These are phyloP conservation scores for Stichodactyla helianthus DNA, from an alignment of 64 coral and sea anemone genomes.

Conservation along the genomic window DNA sequence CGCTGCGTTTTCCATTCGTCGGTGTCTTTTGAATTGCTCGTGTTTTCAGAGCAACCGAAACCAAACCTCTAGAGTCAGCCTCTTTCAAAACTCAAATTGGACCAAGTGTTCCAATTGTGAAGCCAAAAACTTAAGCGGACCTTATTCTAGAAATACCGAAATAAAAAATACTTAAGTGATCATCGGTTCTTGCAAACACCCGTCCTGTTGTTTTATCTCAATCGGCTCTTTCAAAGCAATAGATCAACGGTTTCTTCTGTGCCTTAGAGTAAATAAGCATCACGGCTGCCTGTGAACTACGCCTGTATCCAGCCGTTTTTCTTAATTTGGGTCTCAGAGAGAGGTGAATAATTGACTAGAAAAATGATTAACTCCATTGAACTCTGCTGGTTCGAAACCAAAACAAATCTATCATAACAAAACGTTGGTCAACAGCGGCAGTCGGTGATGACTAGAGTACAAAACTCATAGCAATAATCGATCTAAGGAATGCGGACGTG, in stretches of 20 bases:
- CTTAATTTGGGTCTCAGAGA: constrained; percentile 8
- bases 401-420: neutral
- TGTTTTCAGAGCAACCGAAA: neutral
- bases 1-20: neutral
- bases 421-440: neutral
- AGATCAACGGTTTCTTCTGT: neutral
- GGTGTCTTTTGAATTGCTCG: neutral
- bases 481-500: neutral
- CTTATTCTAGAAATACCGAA: neutral
- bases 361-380: neutral
- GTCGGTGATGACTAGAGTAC: constrained; percentile 1
- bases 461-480: constrained; percentile 2
- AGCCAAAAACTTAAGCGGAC: neutral
- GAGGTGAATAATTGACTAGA: constrained; percentile 8
- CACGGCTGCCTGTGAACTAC: neutral
- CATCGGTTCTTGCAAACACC: neutral
- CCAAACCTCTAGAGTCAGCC: neutral
- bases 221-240: constrained; percentile 8
- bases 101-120: neutral
- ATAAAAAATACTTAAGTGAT: neutral
- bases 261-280: neutral
- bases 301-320: constrained; percentile 11
- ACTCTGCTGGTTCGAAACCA: neutral
- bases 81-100: neutral
- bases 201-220: neutral